Base-by-base conservation (phyloP, 1,140 invertebrate genomes). In the Drosophila rhopaloa region DNA sequence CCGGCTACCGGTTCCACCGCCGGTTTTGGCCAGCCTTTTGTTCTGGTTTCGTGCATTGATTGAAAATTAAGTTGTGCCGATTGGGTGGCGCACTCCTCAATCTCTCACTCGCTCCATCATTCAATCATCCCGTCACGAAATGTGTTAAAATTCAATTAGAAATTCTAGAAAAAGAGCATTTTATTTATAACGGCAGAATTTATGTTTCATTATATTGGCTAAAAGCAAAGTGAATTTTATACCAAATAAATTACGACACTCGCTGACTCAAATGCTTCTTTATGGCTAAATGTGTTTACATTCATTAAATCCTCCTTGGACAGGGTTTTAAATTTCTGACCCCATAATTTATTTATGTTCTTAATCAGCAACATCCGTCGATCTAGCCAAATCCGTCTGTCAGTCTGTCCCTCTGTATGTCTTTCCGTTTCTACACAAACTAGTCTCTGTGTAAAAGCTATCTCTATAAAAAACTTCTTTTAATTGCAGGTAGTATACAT, bases 31-130 rank as follows among this genome's bases (percentile, higher is more conserved):
- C 32, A 38, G 43, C 9, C 73, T 61, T 76, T 50, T 51, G 56
- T 76, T 59, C 73, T 59, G 60, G 40, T 55, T 58, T 66, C 27
- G 6, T 19, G 40, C 50, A 46, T 65, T 84, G 68, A 82, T 88
- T 72, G 83, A 72, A 83, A 79, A 86, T 86, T 88, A 83, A 88
- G 83, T 75, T 85, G 75, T 76, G 77, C 35, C 63, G 38, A 63
- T 65, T 72, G 65, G 75, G 41, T 57, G 53, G 60, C 54, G 19
- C 24, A 10, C 37, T 16, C 24, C 5, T 27, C 27, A 41, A 32
- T 62, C 35, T 10, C n/a, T 29, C 5, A 10, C 14, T 58, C 13
- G 24, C 55, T 56, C 35, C n/a, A 27, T 46, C 46, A 48, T 60
- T 43, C 32, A 67, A 75, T 68, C 51, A 46, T 4, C 5, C 24